Evolutionary conservation across 2,113 vertebrate genomes (phyloP).

Genomic region (Mohoua ochrocephala): DNA sequence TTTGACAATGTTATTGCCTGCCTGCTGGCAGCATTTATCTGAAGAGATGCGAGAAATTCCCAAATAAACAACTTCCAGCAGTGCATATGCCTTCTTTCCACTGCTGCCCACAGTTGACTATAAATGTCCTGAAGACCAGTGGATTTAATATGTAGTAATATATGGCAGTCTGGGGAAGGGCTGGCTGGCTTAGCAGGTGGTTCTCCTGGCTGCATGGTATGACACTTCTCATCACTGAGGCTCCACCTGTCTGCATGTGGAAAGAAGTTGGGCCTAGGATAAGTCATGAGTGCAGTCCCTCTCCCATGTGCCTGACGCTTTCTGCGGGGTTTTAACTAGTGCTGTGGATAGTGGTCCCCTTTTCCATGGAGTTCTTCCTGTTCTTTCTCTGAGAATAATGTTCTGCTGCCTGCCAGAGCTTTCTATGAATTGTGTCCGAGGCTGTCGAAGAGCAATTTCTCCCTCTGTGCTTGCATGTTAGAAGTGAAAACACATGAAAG

Average conservation of each 20-base stretch:
- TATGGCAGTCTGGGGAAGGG: background rate
- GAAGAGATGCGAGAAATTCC: background rate
- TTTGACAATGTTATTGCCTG: background rate
- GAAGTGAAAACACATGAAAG: background rate
- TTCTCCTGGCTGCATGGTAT: background rate
- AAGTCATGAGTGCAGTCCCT: background rate
- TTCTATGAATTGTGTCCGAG: background rate
- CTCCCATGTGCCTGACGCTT: rapidly evolving
- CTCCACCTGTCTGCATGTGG: background rate
- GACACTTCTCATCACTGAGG: background rate
- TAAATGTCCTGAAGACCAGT: background rate
- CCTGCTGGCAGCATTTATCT: background rate
- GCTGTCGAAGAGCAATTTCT: background rate
- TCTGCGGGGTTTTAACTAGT: background rate
- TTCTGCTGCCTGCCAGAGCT: background rate
- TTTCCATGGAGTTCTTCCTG: background rate
- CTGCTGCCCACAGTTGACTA: background rate
- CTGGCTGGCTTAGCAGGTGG: background rate
- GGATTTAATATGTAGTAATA: background rate
- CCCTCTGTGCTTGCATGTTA: background rate
- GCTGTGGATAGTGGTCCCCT: background rate
- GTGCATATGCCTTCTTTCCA: background rate
- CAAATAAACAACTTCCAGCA: background rate
- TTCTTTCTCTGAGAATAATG: background rate
- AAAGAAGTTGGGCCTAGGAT: background rate